Conservation (phyloP, 2,888 invertebrate genomes). For the Pardosa pseudoannulata region DNA sequence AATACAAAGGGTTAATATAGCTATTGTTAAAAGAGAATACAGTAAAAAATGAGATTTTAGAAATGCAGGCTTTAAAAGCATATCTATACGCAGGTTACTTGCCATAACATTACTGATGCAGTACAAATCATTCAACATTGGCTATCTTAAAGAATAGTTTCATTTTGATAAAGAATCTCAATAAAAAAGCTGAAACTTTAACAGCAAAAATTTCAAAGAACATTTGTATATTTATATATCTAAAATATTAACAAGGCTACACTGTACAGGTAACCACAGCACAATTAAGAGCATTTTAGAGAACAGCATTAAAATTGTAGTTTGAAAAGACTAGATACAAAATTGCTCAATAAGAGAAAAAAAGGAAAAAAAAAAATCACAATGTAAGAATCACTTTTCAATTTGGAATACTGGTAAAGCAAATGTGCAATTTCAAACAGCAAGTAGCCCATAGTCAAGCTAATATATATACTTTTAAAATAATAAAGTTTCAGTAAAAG, state of each 20-base stretch:
- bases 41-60: constrained; percentile 51
- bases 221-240: constrained; percentile 36
- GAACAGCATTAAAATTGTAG: not conserved
- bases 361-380: not conserved
- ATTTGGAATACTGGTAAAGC: not conserved
- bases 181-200: constrained; percentile 42
- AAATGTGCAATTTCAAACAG: not conserved
- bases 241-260: constrained; percentile 46
- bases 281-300: constrained; percentile 33
- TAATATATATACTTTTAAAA: too few relatives aligned
- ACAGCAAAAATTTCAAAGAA: constrained; percentile 48
- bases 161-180: constrained; percentile 24
- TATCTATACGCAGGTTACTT: constrained; percentile 8
- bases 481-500: not conserved
- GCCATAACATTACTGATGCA: constrained; percentile 22
- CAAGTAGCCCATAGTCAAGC: too few relatives aligned
- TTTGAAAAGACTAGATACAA: not conserved
- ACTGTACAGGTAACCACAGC: constrained; percentile 67
- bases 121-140: constrained; percentile 50
- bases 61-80: constrained; percentile 53
- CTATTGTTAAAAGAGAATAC: too few relatives aligned
- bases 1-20: too few relatives aligned
- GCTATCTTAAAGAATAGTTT: constrained; percentile 48
- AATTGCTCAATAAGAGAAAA: not conserved
- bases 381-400: not conserved